Evolutionary conservation across 2,113 vertebrate genomes (phyloP), one percentile per base, ranked within the genome.

Genomic region (Oriolus oriolus): DNA sequence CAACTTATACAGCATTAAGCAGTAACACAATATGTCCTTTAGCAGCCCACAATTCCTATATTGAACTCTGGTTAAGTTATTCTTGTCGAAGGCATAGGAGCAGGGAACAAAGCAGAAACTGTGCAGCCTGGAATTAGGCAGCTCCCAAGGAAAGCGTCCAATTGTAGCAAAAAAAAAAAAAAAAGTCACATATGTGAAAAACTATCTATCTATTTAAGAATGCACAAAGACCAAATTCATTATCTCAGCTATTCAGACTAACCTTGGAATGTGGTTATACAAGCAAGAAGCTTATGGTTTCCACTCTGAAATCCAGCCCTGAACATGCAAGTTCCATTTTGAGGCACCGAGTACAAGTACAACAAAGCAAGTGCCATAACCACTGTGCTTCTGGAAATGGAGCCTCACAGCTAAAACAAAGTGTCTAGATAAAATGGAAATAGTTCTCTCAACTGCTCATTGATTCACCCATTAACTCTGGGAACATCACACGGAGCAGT

Each of bases 171-270:
- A 61, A 88, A 57, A 56, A 35, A 53, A 44, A 83, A 87, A 33
- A 52, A 78, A 74, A 88, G 52, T 90, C 96, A 90, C 87, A 96
- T 89, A 93, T 90, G 94, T 91, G 94, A 97, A 97, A 96, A 95
- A 87, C 95, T 95, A 94, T 96, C 93, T 96, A 93, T 96, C 95
- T 95, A 85, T 95, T 96, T 96, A 96, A 96, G 96, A 97, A 97
- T 78, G 96, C 83, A 96, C 93, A 96, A 97, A 97, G 95, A 95
- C 96, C 95, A 96, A 97, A 97, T 87, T 96, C 95, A 97, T 97
- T 97, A 96, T 96, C 93, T 97, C 95, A 97, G 97, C 96, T 96
- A 95, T 97, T 96, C 94, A 92, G 95, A 91, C 95, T 94, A 97
- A 97, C 95, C 95, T 94, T 97, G 96, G 94, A 97, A 97, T 97